Conservation (phyloP, 2,888 invertebrate genomes). For the Lasioglossum calceatum region DNA sequence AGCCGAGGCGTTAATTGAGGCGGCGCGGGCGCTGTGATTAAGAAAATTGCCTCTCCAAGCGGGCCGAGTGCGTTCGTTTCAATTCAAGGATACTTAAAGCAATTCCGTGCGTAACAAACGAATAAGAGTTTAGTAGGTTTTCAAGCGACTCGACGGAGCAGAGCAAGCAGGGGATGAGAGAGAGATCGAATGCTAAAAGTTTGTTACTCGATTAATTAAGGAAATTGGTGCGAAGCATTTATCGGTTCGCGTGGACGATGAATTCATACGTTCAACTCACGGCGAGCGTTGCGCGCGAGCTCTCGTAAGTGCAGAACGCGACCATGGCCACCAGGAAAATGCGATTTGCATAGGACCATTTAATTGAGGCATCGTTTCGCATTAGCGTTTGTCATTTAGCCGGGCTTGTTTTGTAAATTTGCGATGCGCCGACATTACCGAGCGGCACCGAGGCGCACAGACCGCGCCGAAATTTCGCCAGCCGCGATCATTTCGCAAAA, state of each 20-base stretch:
- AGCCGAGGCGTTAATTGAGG: not conserved
- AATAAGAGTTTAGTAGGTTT: not conserved
- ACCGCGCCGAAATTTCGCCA: conserved; percentile 30
- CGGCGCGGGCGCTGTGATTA: not conserved
- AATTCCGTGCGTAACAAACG: not conserved
- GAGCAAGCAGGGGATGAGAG: not conserved
- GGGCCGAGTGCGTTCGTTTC: not conserved
- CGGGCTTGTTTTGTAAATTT: conserved; percentile 65
- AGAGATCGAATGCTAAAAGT: conserved; percentile 23
- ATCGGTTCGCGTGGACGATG: conserved; percentile 4
- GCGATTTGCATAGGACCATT: conserved; percentile 67
- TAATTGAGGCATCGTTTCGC: conserved; percentile 70
- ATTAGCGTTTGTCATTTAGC: conserved; percentile 71
- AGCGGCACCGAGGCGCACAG: conserved; percentile 41
- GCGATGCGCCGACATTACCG: conserved; percentile 59
- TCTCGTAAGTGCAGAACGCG: conserved; percentile 34
- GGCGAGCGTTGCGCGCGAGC: conserved; percentile 4
- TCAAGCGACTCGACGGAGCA: not conserved
- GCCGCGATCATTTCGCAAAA: conserved; percentile 24
- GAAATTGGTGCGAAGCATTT: conserved; percentile 49
- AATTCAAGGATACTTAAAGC: not conserved
- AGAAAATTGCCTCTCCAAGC: not conserved
- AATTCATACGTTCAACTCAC: conserved; percentile 31
- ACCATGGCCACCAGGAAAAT: conserved; percentile 48
- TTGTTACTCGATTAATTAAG: conserved; percentile 50